Percentiles rank a stretch among this genome's conserved stretches.
phyloP scores from a whole-genome alignment of 1,140 invertebrate genomes.

The Tachypleus tridentatus region DNA sequence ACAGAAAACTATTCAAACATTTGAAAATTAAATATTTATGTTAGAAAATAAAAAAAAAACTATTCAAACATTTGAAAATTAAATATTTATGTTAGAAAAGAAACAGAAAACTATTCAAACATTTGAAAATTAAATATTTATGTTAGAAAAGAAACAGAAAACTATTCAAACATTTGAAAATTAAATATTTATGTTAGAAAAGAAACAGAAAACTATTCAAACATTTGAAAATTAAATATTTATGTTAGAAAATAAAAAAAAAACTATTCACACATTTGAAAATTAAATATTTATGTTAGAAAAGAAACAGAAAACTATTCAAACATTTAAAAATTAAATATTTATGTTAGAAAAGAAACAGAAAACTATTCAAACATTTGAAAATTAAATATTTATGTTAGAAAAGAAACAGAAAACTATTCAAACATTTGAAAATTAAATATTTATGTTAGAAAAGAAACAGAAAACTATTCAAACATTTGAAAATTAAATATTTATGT shows the following conservation, averaged over 20 bases:
- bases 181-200: too few relatives aligned
- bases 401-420: background rate
- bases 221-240: background rate
- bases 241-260: too few relatives aligned
- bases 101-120: background rate
- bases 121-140: background rate
- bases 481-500: too few relatives aligned
- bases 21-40: too few relatives aligned
- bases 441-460: too few relatives aligned
- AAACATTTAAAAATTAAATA: background rate
- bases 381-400: too few relatives aligned
- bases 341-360: too few relatives aligned
- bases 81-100: too few relatives aligned
- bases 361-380: background rate
- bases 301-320: background rate
- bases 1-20: background rate
- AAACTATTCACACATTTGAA: background rate
- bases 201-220: background rate
- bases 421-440: background rate
- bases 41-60: too few relatives aligned
- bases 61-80: background rate
- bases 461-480: background rate
- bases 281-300: too few relatives aligned
- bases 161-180: background rate
- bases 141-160: too few relatives aligned